Conservation (phyloP, 1,140 invertebrate genomes). For the Drosophila oshimai region DNA sequence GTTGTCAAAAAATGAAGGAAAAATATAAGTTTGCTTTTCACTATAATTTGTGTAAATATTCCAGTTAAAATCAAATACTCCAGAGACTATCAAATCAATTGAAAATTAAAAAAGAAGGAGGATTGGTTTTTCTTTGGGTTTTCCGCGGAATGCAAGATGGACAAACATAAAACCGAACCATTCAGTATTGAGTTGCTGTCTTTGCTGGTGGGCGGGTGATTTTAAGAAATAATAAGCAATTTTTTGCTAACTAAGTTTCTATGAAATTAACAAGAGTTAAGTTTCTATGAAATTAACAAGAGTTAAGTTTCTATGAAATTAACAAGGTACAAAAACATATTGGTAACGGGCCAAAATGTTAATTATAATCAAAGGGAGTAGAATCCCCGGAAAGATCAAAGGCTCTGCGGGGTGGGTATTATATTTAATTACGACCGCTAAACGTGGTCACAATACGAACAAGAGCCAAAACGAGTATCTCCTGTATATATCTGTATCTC, state of each 20-base stretch:
- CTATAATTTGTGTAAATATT: no score
- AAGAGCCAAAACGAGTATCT: slow-evolving; percentile 34
- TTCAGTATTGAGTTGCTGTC: slow-evolving; percentile 51
- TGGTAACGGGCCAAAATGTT: slow-evolving; percentile 31
- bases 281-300: slow-evolving; percentile 41
- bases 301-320: no score
- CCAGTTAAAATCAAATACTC: no score
- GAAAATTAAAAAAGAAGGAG: background rate
- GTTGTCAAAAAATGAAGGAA: background rate
- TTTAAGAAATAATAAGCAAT: slow-evolving; percentile 75
- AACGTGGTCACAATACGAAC: slow-evolving; percentile 61
- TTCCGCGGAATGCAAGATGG: background rate
- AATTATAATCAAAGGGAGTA: slow-evolving; percentile 78
- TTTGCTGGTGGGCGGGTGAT: slow-evolving; percentile 1
- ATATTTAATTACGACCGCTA: slow-evolving; percentile 72
- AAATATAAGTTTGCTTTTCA: no score
- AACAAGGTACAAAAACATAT: slow-evolving; percentile 26
- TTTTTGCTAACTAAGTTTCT: slow-evolving; percentile 65
- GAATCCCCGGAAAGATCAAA: slow-evolving; percentile 61
- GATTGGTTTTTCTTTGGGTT: background rate
- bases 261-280: slow-evolving; percentile 39
- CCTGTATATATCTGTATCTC: slow-evolving; percentile 19
- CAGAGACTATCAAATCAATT: no score
- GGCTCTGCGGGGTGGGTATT: slow-evolving; percentile 35
- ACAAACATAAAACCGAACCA: slow-evolving; percentile 46